A percentile compares a stretch with the other conserved stretches of the same genome.
Conservation (phyloP, 2,113 vertebrate genomes). For the Muntiacus reevesi region DNA sequence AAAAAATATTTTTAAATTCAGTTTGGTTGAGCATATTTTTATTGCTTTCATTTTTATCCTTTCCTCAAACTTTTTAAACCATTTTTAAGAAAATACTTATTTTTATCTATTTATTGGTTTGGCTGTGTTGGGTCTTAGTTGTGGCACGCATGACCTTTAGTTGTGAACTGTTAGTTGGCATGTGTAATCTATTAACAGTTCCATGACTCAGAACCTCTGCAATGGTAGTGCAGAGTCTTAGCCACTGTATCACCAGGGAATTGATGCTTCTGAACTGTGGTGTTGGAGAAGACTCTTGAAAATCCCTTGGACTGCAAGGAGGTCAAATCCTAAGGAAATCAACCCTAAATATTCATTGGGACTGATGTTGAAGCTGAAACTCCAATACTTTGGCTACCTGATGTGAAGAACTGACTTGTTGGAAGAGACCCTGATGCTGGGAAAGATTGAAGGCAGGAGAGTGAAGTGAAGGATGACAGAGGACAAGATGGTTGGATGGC, state of each 20-base stretch:
- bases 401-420: neutral
- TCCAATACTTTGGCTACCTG: neutral
- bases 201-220: neutral
- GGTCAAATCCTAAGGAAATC: neutral
- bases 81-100: neutral
- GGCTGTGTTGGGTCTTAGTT: neutral
- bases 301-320: neutral
- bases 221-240: neutral
- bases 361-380: neutral
- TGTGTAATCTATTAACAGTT: neutral
- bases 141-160: neutral
- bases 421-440: neutral
- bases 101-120: neutral
- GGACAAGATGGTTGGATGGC: neutral
- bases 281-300: neutral
- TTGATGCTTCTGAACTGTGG: neutral
- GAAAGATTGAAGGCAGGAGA: neutral
- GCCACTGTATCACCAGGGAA: neutral
- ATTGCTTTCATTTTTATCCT: neutral
- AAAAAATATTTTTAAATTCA: neutral
- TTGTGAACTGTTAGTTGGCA: neutral
- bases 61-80: neutral
- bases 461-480: neutral
- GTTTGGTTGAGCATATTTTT: conserved; percentile 19
- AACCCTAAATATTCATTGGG: neutral